Conservation (phyloP, 2,888 invertebrate genomes). For the Volucella inanis region DNA sequence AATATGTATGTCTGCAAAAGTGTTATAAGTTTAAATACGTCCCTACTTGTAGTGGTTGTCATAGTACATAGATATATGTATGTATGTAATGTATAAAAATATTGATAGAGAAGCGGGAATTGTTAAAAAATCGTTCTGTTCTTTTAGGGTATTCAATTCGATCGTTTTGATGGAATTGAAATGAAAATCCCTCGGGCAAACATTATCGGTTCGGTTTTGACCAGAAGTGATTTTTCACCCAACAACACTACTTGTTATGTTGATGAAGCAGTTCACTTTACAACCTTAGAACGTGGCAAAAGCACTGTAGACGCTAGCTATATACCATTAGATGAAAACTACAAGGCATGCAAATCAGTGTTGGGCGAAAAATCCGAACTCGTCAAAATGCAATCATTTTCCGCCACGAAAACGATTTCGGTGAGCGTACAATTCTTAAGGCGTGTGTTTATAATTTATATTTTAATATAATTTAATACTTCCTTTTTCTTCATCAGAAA, state of each 20-base stretch:
- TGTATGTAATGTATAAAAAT: constrained; percentile 23
- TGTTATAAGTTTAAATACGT: constrained; percentile 46
- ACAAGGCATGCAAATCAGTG: constrained; percentile 79
- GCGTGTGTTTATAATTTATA: constrained; percentile 46
- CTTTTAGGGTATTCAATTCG: constrained; percentile 77
- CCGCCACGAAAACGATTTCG: constrained; percentile 76
- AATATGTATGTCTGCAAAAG: constrained; percentile 48
- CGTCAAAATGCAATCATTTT: constrained; percentile 75
- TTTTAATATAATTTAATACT: constrained; percentile 53
- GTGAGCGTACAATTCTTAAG: constrained; percentile 74
- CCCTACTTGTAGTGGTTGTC: constrained; percentile 47
- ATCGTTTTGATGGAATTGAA: constrained; percentile 77
- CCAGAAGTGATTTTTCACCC: constrained; percentile 77
- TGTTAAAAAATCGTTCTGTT: constrained; percentile 66
- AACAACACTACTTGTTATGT: constrained; percentile 78
- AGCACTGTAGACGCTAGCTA: constrained; percentile 77
- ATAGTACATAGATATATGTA: constrained; percentile 22
- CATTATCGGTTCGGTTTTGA: constrained; percentile 75
- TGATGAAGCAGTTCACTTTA: constrained; percentile 79
- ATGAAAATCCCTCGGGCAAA: constrained; percentile 77
- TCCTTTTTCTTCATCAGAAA: constrained; percentile 84
- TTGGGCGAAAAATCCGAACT: constrained; percentile 77
- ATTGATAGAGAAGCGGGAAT: constrained; percentile 59
- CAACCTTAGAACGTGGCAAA: constrained; percentile 79
- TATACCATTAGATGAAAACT: constrained; percentile 79